Conservation (phyloP, 2,888 invertebrate species). For the Philhelius pedissequus region DNA sequence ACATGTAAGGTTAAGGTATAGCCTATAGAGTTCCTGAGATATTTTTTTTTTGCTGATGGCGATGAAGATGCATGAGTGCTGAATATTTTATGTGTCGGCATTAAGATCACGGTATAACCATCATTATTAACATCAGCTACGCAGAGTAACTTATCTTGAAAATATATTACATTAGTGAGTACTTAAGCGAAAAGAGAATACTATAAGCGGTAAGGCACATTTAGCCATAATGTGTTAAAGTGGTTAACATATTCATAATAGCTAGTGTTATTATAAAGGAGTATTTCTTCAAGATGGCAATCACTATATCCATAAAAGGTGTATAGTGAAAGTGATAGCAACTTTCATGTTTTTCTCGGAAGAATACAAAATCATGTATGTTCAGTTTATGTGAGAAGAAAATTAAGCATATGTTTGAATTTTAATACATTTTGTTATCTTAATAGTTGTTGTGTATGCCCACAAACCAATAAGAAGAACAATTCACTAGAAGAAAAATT, state of each 20-base stretch:
- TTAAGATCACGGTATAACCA: slow-evolving; percentile 39
- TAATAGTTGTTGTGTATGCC: too few relatives aligned
- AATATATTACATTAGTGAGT: background rate
- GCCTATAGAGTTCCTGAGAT: background rate
- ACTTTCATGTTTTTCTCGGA: background rate
- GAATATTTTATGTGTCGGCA: slow-evolving; percentile 26
- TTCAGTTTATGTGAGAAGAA: too few relatives aligned
- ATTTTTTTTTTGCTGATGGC: background rate
- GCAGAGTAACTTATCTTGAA: background rate
- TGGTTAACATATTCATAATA: background rate
- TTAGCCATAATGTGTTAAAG: background rate
- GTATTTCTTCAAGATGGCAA: background rate
- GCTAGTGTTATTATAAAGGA: background rate
- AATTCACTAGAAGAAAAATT: too few relatives aligned
- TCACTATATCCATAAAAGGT: background rate
- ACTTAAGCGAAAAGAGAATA: background rate
- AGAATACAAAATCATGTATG: background rate
- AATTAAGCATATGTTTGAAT: too few relatives aligned
- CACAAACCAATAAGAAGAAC: too few relatives aligned
- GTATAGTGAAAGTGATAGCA: slow-evolving; percentile 19
- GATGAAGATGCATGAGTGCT: background rate
- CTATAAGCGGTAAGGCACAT: background rate
- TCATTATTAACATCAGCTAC: slow-evolving; percentile 28
- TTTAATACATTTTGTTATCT: too few relatives aligned
- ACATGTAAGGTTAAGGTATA: background rate